These are phyloP conservation scores for Pseudomugil gertrudae DNA, from an alignment of 2,797 vertebrate species.

Conservation along the genomic window DNA sequence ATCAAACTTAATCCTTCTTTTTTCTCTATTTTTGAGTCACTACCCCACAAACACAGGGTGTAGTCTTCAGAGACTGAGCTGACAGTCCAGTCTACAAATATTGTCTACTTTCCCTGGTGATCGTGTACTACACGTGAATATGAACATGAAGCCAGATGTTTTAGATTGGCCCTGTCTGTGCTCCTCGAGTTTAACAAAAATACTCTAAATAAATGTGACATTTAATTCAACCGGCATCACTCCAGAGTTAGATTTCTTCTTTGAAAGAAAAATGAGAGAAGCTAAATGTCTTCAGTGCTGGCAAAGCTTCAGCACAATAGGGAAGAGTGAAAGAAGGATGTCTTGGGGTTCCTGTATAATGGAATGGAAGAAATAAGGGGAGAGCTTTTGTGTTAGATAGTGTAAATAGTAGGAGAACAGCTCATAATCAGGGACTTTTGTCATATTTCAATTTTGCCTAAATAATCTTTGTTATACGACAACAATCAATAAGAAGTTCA, in stretches of 20 bases:
- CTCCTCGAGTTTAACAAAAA: constrained; percentile 51
- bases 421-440: constrained; percentile 38
- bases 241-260: constrained; percentile 37
- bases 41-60: constrained; percentile 44
- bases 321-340: neutral
- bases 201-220: constrained; percentile 50
- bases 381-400: constrained; percentile 32
- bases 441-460: constrained; percentile 50
- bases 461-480: constrained; percentile 44
- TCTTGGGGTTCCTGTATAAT: constrained; percentile 27
- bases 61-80: constrained; percentile 45
- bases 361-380: constrained; percentile 41
- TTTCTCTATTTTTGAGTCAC: constrained; percentile 47
- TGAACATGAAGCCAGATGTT: constrained; percentile 49
- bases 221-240: constrained; percentile 54
- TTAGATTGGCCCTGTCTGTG: constrained; percentile 39
- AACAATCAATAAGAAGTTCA: constrained; percentile 22
- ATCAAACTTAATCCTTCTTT: constrained; percentile 65
- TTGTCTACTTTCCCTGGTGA: constrained; percentile 35
- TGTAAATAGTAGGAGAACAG: constrained; percentile 33
- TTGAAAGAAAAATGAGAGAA: constrained; percentile 22
- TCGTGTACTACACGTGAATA: constrained; percentile 24
- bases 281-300: constrained; percentile 16
- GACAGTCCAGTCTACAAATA: constrained; percentile 32
- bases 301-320: constrained; percentile 28